Base-by-base conservation (phyloP, 2,888 invertebrate species). In the Cotesia congregata region DNA sequence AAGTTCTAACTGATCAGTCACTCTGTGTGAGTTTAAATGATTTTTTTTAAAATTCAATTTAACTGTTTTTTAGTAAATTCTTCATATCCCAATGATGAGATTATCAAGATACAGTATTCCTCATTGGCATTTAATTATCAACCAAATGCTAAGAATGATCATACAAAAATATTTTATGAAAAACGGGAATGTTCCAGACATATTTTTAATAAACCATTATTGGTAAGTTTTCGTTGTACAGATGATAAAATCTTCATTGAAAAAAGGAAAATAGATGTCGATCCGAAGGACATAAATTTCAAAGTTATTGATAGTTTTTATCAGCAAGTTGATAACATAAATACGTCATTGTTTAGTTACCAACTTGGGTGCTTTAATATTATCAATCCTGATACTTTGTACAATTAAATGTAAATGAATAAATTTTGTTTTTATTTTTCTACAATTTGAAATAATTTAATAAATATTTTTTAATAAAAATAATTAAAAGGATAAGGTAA, bases 361-460 rank as follows among this genome's bases (percentile, higher is more conserved):
- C 73, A 80, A 17, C 38, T 83, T 3, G 81, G 80, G 65, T 84
- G 81, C 40, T 83, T 84, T 76, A 83, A 83, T 62, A 64, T 86
- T 4, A 80, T 83, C 12, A 80, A 86, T 80, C 83, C 84, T 0
- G 67, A 79, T 6, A 82, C 75, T 15, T 81, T 86, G 40, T 82
- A 84, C 65, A 70, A 81, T 62, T 70, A 78, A 64, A 50, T 50
- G 50, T 50, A 9, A 12, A 4, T 9, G 2, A 50, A 50, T 50
- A 50, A 50, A 50, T 50, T 7, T 3, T 3, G 30, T 30, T 50
- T 50, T 50, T 50, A 4, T 12, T 50, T 12, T 9, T 7, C 3
- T 12, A 12, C 50, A 9, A 50, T 50, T 69, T 68, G 39, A 30
- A 41, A 59, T 62, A 5, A 62, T 17, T 20, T 17, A 1, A 17